Conservation (phyloP, 2,888 invertebrate genomes). For the Andricus curvator region DNA sequence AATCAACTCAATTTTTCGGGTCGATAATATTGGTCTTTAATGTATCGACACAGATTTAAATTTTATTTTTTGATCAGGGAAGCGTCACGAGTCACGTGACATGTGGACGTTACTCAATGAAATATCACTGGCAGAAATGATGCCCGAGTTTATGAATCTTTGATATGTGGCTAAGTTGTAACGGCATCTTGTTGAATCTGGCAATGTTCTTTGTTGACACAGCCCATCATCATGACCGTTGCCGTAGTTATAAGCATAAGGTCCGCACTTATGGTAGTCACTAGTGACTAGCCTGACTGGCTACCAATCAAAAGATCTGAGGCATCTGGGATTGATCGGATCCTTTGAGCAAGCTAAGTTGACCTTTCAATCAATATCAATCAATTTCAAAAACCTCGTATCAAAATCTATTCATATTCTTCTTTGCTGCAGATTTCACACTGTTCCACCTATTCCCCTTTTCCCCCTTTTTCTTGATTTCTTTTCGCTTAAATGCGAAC, state of each 20-base stretch:
- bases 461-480: too few relatives aligned
- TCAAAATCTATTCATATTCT: too few relatives aligned
- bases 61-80: too few relatives aligned
- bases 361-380: slow-evolving; percentile 59
- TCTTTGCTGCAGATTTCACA: too few relatives aligned
- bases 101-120: background rate
- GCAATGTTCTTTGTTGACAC: slow-evolving; percentile 68
- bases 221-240: slow-evolving; percentile 52
- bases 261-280: slow-evolving; percentile 58
- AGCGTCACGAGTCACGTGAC: too few relatives aligned
- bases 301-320: slow-evolving; percentile 36
- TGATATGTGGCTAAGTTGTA: slow-evolving; percentile 48
- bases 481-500: too few relatives aligned
- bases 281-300: slow-evolving; percentile 44
- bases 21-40: too few relatives aligned
- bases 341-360: slow-evolving; percentile 56
- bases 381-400: slow-evolving; percentile 22
- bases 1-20: too few relatives aligned
- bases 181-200: slow-evolving; percentile 71
- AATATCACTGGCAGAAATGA: slow-evolving; percentile 4
- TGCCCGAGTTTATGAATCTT: slow-evolving; percentile 2
- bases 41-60: too few relatives aligned
- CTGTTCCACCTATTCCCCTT: too few relatives aligned
- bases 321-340: slow-evolving; percentile 45
- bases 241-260: slow-evolving; percentile 57